Evolutionary conservation across 2,113 vertebrate species (phyloP).

Genomic region (Myotis lucifugus): DNA sequence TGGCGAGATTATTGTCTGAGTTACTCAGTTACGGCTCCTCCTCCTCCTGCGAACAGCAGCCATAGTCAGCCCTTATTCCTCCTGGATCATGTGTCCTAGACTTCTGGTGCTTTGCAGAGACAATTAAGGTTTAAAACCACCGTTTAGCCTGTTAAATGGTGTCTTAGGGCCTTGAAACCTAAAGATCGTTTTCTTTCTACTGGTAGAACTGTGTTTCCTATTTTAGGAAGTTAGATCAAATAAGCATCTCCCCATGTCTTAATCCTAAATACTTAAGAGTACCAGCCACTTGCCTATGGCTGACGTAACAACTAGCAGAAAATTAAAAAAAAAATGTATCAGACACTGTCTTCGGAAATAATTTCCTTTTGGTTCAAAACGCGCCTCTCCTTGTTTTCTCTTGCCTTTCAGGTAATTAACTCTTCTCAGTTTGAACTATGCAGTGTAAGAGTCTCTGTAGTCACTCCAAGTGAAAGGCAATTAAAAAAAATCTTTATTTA

Average conservation of each 20-base stretch:
- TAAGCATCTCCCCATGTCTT: neutral
- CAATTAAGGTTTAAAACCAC: constrained; percentile 10
- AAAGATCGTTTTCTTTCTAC: neutral
- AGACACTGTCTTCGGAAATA: neutral
- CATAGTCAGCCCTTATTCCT: neutral
- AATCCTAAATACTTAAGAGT: neutral
- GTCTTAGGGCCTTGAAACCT: neutral
- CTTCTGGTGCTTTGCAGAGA: constrained; percentile 12
- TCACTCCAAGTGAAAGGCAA: constrained; percentile 62
- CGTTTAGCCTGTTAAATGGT: neutral
- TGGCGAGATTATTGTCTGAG: neutral
- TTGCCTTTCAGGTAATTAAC: constrained; percentile 60
- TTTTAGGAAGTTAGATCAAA: constrained; percentile 9
- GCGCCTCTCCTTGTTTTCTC: constrained; percentile 57
- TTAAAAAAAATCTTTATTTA: constrained; percentile 54
- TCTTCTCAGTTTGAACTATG: constrained; percentile 26
- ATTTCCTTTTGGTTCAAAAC: constrained; percentile 29
- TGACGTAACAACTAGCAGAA: neutral
- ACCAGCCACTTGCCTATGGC: neutral
- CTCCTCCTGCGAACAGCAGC: neutral
- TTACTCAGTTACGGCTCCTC: neutral
- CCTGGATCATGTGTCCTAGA: neutral
- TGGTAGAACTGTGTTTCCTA: neutral
- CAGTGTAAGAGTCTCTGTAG: constrained; percentile 56
- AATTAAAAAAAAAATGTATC: neutral